Percentiles rank a stretch among this genome's conserved stretches.
phyloP scores from a whole-genome alignment of 2,797 vertebrate genomes.

The Pseudopleuronectes americanus region DNA sequence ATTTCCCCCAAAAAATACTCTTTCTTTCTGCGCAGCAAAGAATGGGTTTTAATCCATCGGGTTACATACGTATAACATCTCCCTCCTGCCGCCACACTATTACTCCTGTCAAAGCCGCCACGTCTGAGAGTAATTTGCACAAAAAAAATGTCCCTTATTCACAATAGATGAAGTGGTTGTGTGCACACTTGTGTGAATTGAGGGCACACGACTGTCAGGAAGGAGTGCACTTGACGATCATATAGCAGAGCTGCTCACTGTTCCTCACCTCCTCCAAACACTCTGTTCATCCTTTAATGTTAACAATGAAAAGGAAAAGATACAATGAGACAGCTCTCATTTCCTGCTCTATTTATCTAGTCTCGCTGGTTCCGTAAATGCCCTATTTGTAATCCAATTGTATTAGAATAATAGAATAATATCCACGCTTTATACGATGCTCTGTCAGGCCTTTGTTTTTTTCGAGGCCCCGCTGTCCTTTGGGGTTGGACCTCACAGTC shows the following conservation, averaged over 20 bases:
- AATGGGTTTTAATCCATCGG: constrained; percentile 32
- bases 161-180: constrained; percentile 3
- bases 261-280: constrained; percentile 18
- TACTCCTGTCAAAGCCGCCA: constrained; percentile 44
- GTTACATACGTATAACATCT: constrained; percentile 1
- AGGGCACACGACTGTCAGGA: constrained; percentile 26
- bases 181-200: constrained; percentile 17
- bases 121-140: constrained; percentile 36
- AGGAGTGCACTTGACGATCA: constrained; percentile 22
- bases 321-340: constrained; percentile 40
- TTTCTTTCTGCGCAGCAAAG: constrained; percentile 7
- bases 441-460: constrained; percentile 51
- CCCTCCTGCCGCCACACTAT: constrained; percentile 24
- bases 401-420: constrained; percentile 59
- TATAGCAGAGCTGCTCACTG: constrained; percentile 18
- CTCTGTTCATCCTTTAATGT: constrained; percentile 41
- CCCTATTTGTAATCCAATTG: constrained; percentile 70
- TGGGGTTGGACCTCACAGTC: constrained; percentile 57
- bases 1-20: not conserved
- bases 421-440: constrained; percentile 37
- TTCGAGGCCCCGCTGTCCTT: constrained; percentile 49
- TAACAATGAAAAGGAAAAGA: constrained; percentile 33
- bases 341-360: constrained; percentile 55
- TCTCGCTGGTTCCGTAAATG: constrained; percentile 61
- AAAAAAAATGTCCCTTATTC: constrained; percentile 11